Conservation (phyloP, 2,113 vertebrate species). For the Accipiter virgatus region DNA sequence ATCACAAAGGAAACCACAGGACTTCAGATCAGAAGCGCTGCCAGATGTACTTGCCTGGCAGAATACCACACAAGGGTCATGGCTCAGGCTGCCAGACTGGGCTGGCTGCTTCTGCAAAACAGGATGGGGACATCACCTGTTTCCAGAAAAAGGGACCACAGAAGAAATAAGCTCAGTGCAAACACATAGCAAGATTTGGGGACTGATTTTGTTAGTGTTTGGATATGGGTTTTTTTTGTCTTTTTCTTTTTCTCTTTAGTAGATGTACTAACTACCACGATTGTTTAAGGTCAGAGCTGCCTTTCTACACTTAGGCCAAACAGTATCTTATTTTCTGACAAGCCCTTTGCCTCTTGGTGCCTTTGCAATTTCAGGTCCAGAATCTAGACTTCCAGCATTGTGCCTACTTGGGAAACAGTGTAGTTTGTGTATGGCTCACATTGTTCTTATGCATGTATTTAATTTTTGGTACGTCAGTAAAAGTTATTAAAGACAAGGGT, state of each 20-base stretch:
- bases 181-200: neutral
- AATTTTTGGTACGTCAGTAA: neutral
- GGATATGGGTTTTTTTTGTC: too few species aligned
- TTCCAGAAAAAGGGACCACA: neutral
- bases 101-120: neutral
- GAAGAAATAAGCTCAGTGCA: neutral
- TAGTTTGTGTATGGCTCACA: neutral
- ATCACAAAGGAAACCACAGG: conserved; percentile 59
- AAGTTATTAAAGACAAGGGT: neutral
- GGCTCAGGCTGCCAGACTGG: neutral
- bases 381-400: neutral
- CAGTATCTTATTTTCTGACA: neutral
- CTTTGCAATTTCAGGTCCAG: neutral
- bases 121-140: neutral
- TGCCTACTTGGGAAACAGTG: neutral
- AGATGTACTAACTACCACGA: neutral
- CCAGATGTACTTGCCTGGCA: conserved; percentile 49
- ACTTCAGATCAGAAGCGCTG: conserved; percentile 42
- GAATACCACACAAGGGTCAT: neutral
- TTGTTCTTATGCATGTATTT: neutral
- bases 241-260: neutral
- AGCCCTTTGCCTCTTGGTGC: neutral
- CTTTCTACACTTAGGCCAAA: neutral
- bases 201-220: neutral
- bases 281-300: neutral